These are phyloP conservation scores for Acropternis orthonyx DNA, from an alignment of 2,797 vertebrate species.

Conservation along the genomic window DNA sequence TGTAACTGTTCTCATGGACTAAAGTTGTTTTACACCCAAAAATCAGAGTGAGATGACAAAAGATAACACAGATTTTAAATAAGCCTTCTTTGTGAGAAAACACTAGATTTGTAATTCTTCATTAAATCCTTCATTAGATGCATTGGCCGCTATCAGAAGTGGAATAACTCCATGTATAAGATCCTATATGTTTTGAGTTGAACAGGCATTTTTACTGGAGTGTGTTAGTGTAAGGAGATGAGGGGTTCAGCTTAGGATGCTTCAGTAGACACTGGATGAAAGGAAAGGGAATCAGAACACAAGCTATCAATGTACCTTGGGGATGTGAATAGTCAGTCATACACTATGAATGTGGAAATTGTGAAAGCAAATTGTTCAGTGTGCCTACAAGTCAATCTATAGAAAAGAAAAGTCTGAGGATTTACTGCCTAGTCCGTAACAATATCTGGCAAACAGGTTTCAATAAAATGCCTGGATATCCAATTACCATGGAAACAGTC, in stretches of 20 bases:
- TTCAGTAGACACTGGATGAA: neutral
- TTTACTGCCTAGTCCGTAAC: neutral
- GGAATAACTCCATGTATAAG: constrained; percentile 12
- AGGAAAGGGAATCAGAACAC: constrained; percentile 24
- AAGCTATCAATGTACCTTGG: neutral
- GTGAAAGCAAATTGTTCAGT: constrained; percentile 29
- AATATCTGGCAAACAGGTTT: constrained; percentile 47
- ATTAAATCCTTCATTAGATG: constrained; percentile 64
- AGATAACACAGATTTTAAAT: constrained; percentile 48
- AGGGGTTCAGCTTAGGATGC: neutral
- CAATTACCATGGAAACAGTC: constrained; percentile 75
- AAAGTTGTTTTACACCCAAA: neutral
- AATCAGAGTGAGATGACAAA: neutral
- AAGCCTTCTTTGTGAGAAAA: constrained; percentile 53
- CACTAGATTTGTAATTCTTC: constrained; percentile 58
- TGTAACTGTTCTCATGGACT: neutral
- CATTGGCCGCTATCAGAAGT: constrained; percentile 25
- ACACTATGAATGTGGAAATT: constrained; percentile 26
- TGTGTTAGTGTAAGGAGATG: neutral
- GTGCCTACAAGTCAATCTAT: neutral
- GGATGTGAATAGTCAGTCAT: neutral
- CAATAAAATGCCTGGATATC: constrained; percentile 50
- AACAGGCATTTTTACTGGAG: neutral
- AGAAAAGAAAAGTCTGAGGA: constrained; percentile 19
- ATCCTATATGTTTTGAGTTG: constrained; percentile 16